These are phyloP conservation scores for Pteromalus puparum DNA, from an alignment of 1,140 invertebrate genomes.

Conservation along the genomic window DNA sequence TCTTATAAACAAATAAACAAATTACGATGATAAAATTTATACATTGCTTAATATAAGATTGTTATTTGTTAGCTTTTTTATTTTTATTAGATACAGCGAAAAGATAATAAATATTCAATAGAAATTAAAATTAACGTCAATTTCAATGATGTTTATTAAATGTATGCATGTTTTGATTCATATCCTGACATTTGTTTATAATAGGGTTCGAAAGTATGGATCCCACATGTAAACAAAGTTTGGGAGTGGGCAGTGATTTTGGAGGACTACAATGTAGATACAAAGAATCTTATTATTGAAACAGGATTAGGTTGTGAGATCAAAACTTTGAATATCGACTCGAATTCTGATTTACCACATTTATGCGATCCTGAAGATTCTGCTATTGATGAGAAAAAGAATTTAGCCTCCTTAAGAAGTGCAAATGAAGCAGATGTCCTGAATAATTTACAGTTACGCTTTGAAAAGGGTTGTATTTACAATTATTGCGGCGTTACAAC, in stretches of 20 bases:
- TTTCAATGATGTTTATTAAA: not conserved
- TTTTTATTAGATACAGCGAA: no score
- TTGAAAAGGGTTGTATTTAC: constrained; percentile 94
- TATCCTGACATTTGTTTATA: not conserved
- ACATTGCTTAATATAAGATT: no score
- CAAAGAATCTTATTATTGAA: constrained; percentile 76
- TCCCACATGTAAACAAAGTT: not conserved
- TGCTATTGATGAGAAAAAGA: constrained; percentile 97
- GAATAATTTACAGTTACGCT: constrained; percentile 94
- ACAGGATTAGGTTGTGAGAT: constrained; percentile 81
- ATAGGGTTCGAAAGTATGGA: constrained; percentile 24
- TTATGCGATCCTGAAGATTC: constrained; percentile 89
- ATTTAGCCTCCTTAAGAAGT: constrained; percentile 97
- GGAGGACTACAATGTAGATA: constrained; percentile 83
- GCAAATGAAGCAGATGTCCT: constrained; percentile 98
- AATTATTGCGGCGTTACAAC: constrained; percentile 99
- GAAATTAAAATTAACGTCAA: not conserved
- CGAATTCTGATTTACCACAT: constrained; percentile 88
- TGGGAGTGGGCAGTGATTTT: constrained; percentile 57
- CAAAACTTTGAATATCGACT: constrained; percentile 78
- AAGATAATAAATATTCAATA: no score
- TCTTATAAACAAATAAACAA: no score
- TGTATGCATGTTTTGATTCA: not conserved
- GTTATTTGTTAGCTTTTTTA: no score
- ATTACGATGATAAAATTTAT: no score